Conservation (phyloP, 1,140 invertebrate species). For the Listronotus oregonensis region DNA sequence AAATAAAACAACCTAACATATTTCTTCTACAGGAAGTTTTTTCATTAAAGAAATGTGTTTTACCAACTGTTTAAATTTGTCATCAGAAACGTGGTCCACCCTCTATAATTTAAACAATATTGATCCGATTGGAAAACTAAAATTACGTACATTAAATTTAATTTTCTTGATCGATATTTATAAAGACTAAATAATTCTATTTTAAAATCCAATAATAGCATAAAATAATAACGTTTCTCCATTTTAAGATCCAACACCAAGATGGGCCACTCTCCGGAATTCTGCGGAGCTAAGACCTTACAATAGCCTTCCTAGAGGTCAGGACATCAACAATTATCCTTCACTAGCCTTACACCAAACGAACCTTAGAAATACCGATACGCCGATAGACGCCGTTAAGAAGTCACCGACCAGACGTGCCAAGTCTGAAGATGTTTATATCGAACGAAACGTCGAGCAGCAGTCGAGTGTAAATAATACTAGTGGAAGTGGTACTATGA, state of each 20-base stretch:
- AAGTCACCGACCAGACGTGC: constrained; percentile 43
- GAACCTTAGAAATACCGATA: constrained; percentile 25
- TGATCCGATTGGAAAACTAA: no score
- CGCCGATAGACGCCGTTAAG: constrained; percentile 5
- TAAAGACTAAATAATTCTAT: no score
- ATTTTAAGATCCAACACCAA: constrained; percentile 60
- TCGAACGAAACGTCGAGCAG: constrained; percentile 11
- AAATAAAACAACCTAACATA: no score
- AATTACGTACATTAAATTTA: no score
- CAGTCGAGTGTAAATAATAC: not conserved
- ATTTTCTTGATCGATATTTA: no score
- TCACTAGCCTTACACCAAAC: constrained; percentile 46
- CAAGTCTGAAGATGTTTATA: constrained; percentile 46
- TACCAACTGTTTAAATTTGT: no score
- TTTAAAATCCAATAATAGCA: no score
- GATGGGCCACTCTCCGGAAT: constrained; percentile 61
- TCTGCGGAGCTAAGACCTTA: constrained; percentile 63
- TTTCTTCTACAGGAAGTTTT: no score
- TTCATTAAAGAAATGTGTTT: no score
- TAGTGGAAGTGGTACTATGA: not conserved
- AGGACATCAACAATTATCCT: constrained; percentile 53
- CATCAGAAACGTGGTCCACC: no score
- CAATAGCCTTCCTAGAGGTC: constrained; percentile 61
- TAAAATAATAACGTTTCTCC: no score
- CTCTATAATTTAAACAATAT: no score